A percentile compares a stretch with the other conserved stretches of the same genome.
These are phyloP conservation scores for Cotesia chilonis DNA, from an alignment of 1,140 invertebrate species.

Conservation along the genomic window DNA sequence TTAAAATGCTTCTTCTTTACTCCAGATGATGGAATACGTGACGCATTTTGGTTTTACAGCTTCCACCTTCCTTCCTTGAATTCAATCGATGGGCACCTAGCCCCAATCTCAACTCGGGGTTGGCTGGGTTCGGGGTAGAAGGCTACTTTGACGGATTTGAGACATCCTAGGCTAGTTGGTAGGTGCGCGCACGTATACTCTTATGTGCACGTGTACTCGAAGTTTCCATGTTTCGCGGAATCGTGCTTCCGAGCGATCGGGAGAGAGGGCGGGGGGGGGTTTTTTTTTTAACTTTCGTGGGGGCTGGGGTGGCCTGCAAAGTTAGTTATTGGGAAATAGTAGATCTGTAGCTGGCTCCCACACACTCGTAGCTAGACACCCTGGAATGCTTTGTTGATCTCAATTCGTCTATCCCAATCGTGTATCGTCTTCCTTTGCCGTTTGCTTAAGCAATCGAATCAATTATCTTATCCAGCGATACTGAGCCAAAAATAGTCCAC, in stretches of 20 bases:
- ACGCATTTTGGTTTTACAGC: neutral
- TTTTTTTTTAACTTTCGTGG: neutral
- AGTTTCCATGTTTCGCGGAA: conserved; percentile 32
- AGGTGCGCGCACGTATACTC: conserved; percentile 32
- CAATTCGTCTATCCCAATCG: neutral
- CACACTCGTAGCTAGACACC: neutral
- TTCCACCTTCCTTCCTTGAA: neutral
- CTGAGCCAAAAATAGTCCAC: neutral
- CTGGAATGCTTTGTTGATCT: conserved; percentile 37
- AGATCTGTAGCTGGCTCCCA: conserved; percentile 19
- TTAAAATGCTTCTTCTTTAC: conserved; percentile 3
- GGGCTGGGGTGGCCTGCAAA: neutral
- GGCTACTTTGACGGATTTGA: conserved; percentile 30
- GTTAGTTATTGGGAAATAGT: conserved; percentile 36
- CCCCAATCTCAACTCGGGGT: neutral
- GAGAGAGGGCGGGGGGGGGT: neutral
- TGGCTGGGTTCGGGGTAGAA: neutral
- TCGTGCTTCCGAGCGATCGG: neutral
- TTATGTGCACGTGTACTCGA: conserved; percentile 25
- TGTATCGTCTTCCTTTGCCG: conserved; percentile 9
- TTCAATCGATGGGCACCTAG: conserved; percentile 32
- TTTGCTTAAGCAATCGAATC: conserved; percentile 26
- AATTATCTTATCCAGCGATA: conserved; percentile 18
- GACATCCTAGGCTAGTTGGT: conserved; percentile 33
- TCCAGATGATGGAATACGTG: conserved; percentile 16